Evolutionary conservation across 2,888 invertebrate genomes (phyloP), one percentile per base, ranked within the genome.

Genomic region (Metacarcinus magister): DNA sequence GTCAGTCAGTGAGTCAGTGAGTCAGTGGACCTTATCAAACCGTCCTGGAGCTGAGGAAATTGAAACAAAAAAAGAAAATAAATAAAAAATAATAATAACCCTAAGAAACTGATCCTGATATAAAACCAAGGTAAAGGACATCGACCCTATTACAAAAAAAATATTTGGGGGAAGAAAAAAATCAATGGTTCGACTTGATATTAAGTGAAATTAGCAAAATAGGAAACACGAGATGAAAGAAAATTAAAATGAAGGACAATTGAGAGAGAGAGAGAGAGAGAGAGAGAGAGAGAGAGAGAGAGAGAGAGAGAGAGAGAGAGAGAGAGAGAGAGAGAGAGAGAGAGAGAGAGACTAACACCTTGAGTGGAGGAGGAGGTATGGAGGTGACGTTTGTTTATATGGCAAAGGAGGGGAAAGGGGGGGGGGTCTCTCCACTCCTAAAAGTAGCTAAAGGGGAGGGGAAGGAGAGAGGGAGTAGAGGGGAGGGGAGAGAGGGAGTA

Each of bases 291-390:
- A 43, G 91, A 44, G 91, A n/a, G 44, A 44, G 39, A 43, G 44
- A 43, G 44, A n/a, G 44, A 43, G 91, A 43, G n/a, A 43, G 91
- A 43, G 91, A 44, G 44, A 43, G 23, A 39, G 91, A 39, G 39
- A 39, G 43, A n/a, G 48, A 28, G 93, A 39, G 39, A 54, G 93
- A 93, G 93, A 48, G 54, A 54, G 91, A 91, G 44, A 39, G 43
- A 23, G 44, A 44, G 44, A 23, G 23, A 43, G 39, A 39, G 43
- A 54, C 8, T 13, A 54, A 54, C 54, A 54, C 8, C 67, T 67
- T 67, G 67, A 67, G 67, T n/a, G 67, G 44, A 44, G 48, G 54
- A 54, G 54, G 60, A 39, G 39, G 93, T 44, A 93, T 19, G 32
- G n/a, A 60, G 93, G 54, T 39, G 60, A 19, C 39, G 60, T 44